These are phyloP conservation scores for Glaucomys volans DNA, from an alignment of 2,113 vertebrate species.

Conservation along the genomic window DNA sequence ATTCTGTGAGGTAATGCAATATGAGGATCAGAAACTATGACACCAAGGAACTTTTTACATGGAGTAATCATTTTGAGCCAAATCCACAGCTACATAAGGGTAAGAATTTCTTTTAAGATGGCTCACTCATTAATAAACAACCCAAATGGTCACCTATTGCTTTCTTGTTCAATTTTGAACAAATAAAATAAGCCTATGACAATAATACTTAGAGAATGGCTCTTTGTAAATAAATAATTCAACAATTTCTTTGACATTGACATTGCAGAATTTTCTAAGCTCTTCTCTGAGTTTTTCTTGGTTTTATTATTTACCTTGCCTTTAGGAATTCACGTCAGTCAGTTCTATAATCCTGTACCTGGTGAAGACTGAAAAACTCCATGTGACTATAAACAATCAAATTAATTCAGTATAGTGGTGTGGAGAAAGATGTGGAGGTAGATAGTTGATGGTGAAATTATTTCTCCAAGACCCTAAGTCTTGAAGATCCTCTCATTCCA, in stretches of 20 bases:
- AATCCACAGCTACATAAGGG: background rate
- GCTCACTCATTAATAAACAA: background rate
- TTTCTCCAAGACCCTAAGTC: background rate
- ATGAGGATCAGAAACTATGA: background rate
- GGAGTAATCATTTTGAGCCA: background rate
- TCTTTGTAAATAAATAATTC: background rate
- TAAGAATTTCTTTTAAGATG: background rate
- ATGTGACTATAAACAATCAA: background rate
- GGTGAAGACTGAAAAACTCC: background rate
- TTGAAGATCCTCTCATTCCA: background rate
- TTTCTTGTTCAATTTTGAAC: background rate
- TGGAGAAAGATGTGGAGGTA: background rate
- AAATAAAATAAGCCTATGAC: background rate
- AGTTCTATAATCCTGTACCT: background rate
- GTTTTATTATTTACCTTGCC: background rate
- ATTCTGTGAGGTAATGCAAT: background rate
- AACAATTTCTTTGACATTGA: background rate
- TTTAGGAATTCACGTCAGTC: background rate
- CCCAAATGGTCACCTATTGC: background rate
- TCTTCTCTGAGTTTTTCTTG: background rate
- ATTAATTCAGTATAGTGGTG: background rate
- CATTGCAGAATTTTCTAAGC: conserved; percentile 1
- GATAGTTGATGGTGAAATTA: background rate
- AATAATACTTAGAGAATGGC: background rate
- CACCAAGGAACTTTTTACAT: background rate